Evolutionary conservation across 2,113 vertebrate species (phyloP).

Genomic region (Falcunculus frontatus): DNA sequence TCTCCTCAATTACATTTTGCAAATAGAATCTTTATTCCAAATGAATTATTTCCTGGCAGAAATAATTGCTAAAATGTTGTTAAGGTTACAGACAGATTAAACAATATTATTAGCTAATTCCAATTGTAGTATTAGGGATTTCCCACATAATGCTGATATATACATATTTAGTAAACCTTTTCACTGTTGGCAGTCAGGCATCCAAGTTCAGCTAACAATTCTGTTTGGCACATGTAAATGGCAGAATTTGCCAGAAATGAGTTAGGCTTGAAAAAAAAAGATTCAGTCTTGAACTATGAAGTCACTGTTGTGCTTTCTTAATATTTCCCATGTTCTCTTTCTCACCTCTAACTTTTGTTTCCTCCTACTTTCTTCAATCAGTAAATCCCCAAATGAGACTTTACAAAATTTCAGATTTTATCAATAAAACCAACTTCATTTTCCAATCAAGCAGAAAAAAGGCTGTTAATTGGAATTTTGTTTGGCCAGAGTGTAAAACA

Average conservation of each 20-base stretch:
- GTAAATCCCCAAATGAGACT: neutral
- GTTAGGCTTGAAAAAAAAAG: neutral
- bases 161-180: neutral
- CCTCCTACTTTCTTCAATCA: neutral
- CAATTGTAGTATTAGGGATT: neutral
- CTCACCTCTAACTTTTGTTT: neutral
- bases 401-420: neutral
- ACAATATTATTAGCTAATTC: neutral
- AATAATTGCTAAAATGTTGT: neutral
- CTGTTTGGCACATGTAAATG: neutral
- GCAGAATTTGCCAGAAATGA: neutral
- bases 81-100: neutral
- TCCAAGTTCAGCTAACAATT: neutral
- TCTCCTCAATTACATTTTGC: neutral
- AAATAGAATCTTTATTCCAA: constrained; percentile 9
- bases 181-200: neutral
- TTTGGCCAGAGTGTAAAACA: neutral
- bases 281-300: neutral
- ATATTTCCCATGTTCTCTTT: neutral
- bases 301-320: neutral
- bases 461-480: neutral
- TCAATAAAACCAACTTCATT: neutral
- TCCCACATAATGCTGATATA: neutral
- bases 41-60: neutral
- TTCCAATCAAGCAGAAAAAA: neutral